Evolutionary conservation across 1,140 invertebrate genomes (phyloP), one percentile per base, ranked within the genome.

Genomic region (Rhysida immarginata): DNA sequence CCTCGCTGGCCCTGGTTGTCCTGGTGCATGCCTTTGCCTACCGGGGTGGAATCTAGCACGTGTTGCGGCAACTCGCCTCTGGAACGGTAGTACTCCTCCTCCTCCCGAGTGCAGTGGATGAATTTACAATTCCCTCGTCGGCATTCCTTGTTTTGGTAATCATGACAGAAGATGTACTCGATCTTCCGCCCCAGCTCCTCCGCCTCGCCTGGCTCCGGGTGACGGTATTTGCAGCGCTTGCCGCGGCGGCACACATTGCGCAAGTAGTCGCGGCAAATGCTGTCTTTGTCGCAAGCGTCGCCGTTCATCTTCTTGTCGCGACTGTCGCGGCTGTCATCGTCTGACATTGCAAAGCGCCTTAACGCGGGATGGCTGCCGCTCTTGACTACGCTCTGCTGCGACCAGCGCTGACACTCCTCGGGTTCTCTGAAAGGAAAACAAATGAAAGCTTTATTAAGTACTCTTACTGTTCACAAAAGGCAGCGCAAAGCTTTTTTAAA

Each of bases 121-220:
- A 88, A 90, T 62, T 81, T 79, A 62, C 80, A 82, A 45, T 78
- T 78, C 0, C 74, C 69, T 62, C 81, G 73, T 18, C 75, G 72
- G 63, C 81, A 84, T 53, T 77, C 75, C 14, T 77, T 80, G 67
- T 88, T 88, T 68, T 88, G 85, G 70, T 77, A 88, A 66, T 90
- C 86, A 65, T 88, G 85, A 65, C 86, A 90, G 66, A 90, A 88
- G n/a, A 78, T 71, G 18, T 71, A 73, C 55, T 69, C 68, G 52
- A 58, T 41, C 61, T 57, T 62, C 56, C 29, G 58, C 45, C 14
- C 59, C 44, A 50, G 43, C 45, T 60, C 57, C 2, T 54, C 50
- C 1, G 26, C 43, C 20, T 43, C 51, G 56, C 51, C 44, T 2
- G 35, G 51, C 45, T 61, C 67, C 2, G 77, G 77, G 64, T 86